Evolutionary conservation across 2,888 invertebrate species (phyloP).

Genomic region (Herminia tarsipennalis): DNA sequence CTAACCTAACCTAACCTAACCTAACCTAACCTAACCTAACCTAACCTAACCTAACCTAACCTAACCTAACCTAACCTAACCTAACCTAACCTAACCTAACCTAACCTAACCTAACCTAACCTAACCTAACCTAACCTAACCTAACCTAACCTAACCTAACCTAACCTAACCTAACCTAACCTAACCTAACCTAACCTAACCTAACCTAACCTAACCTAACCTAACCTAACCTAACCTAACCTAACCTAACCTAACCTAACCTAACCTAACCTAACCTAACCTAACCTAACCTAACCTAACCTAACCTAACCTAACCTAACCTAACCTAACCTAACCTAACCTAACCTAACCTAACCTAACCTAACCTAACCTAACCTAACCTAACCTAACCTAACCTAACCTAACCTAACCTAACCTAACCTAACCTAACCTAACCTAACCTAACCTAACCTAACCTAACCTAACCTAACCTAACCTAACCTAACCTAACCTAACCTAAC

Average conservation of each 20-base stretch:
- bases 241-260: constrained; percentile 27
- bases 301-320: constrained; percentile 24
- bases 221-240: constrained; percentile 29
- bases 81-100: constrained; percentile 19
- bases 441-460: constrained; percentile 25
- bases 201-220: constrained; percentile 26
- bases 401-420: constrained; percentile 29
- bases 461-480: constrained; percentile 28
- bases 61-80: constrained; percentile 18
- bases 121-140: constrained; percentile 26
- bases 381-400: constrained; percentile 32
- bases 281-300: constrained; percentile 23
- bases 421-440: constrained; percentile 20
- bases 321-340: constrained; percentile 18
- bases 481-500: constrained; percentile 28
- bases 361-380: constrained; percentile 17
- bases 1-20: constrained; percentile 14
- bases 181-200: constrained; percentile 21
- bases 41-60: constrained; percentile 16
- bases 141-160: constrained; percentile 26
- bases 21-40: constrained; percentile 19
- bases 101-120: constrained; percentile 18
- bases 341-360: constrained; percentile 16
- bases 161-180: constrained; percentile 26
- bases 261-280: constrained; percentile 20